Percentiles rank a stretch among this genome's conserved stretches.
phyloP scores from a whole-genome alignment of 2,113 vertebrate species.

The Lamprotornis superbus region DNA sequence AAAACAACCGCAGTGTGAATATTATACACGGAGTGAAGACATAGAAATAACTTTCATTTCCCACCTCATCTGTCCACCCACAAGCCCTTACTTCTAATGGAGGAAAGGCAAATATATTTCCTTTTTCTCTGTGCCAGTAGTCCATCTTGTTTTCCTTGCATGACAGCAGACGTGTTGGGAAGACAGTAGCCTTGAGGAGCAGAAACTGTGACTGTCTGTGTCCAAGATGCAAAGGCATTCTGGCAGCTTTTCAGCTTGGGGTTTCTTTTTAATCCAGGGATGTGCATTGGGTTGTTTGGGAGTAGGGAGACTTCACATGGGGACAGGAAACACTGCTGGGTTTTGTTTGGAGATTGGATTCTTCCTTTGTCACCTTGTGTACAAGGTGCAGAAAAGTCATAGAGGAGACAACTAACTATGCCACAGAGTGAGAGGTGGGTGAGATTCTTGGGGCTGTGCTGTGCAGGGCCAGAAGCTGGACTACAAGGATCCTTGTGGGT shows the following conservation, averaged over 20 bases:
- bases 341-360: not conserved
- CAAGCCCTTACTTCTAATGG: not conserved
- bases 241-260: not conserved
- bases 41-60: not conserved
- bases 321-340: not conserved
- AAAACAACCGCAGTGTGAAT: not conserved
- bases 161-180: not conserved
- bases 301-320: not conserved
- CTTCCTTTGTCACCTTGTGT: not conserved
- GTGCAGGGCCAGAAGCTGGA: not conserved
- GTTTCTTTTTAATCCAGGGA: not conserved
- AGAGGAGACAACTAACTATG: not conserved
- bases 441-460: not conserved
- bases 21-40: not conserved
- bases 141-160: not conserved
- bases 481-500: not conserved
- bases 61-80: not conserved
- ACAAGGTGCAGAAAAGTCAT: not conserved
- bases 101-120: not conserved
- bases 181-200: not conserved
- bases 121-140: not conserved
- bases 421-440: not conserved
- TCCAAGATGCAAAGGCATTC: not conserved
- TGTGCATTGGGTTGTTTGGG: not conserved
- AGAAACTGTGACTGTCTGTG: not conserved